Evolutionary conservation across 2,797 vertebrate species (phyloP).

Genomic region (Hemibagrus guttatus): DNA sequence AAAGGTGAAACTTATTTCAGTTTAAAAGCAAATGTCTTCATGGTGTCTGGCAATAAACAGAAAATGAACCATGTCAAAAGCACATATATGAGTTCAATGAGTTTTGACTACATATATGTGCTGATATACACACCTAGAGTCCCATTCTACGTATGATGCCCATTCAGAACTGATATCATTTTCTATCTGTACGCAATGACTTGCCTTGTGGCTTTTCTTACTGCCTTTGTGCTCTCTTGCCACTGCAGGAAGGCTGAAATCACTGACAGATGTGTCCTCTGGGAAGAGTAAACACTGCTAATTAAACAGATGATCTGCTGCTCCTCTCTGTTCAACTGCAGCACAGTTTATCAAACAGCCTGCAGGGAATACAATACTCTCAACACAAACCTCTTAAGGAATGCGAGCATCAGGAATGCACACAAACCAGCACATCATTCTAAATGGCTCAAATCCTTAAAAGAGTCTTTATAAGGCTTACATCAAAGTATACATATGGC

Average conservation of each 20-base stretch:
- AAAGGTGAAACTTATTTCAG: too few species aligned
- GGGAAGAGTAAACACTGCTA: constrained; percentile 33
- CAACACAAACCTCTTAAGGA: not conserved
- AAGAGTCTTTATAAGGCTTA: not conserved
- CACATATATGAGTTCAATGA: too few species aligned
- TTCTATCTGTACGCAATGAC: not conserved
- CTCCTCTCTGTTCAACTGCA: constrained; percentile 6
- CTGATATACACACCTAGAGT: not conserved
- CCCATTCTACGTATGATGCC: not conserved
- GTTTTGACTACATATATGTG: too few species aligned
- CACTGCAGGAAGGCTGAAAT: constrained; percentile 21
- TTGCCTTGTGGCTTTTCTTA: not conserved
- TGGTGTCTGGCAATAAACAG: too few species aligned
- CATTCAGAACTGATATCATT: not conserved
- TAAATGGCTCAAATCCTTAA: not conserved
- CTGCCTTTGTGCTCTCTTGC: not conserved
- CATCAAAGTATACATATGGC: not conserved
- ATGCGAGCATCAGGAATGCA: not conserved
- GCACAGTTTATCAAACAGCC: constrained; percentile 40
- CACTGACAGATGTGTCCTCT: constrained; percentile 35
- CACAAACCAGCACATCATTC: not conserved
- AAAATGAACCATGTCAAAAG: too few species aligned
- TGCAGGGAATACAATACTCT: not conserved
- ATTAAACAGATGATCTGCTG: constrained; percentile 19
- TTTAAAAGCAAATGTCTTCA: too few species aligned